These are phyloP conservation scores for Lysandra bellargus DNA, from an alignment of 2,888 invertebrate genomes.

Conservation along the genomic window DNA sequence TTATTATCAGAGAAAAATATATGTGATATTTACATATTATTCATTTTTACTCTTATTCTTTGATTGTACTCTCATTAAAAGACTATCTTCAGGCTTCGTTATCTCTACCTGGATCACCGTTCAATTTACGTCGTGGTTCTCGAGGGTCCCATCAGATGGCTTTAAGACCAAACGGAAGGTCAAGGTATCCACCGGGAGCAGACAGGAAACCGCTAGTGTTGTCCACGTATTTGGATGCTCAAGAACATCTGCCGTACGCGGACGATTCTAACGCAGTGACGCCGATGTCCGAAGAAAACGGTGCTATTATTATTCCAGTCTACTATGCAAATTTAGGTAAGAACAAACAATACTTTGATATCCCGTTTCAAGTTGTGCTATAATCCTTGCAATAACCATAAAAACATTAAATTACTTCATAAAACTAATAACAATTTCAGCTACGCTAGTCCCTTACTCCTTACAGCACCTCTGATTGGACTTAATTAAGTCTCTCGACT, in stretches of 20 bases:
- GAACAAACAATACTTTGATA: constrained; percentile 38
- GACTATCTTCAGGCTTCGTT: constrained; percentile 90
- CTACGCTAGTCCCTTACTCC: background rate
- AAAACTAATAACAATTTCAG: constrained; percentile 9
- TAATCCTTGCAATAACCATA: constrained; percentile 1
- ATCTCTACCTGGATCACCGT: constrained; percentile 98
- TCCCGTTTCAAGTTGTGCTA: background rate
- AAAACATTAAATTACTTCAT: background rate
- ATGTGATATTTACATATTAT: background rate
- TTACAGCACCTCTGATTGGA: background rate
- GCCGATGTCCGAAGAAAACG: constrained; percentile 98
- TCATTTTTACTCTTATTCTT: background rate
- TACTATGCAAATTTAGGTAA: constrained; percentile 92
- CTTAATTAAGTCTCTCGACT: constrained; percentile 4
- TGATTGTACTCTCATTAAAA: constrained; percentile 29
- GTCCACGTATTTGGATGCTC: constrained; percentile 95
- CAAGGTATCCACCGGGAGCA: constrained; percentile 89
- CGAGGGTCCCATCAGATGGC: constrained; percentile 96
- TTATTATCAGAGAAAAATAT: background rate
- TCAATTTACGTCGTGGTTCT: constrained; percentile 94
- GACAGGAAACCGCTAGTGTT: constrained; percentile 96
- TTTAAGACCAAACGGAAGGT: constrained; percentile 88
- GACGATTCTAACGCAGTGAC: constrained; percentile 99
- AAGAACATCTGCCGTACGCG: constrained; percentile 97
- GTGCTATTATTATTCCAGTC: constrained; percentile 95